Percentiles rank a stretch among this genome's conserved stretches.
phyloP scores from a whole-genome alignment of 2,113 vertebrate species.

The Petrocephalus microphthalmus region DNA sequence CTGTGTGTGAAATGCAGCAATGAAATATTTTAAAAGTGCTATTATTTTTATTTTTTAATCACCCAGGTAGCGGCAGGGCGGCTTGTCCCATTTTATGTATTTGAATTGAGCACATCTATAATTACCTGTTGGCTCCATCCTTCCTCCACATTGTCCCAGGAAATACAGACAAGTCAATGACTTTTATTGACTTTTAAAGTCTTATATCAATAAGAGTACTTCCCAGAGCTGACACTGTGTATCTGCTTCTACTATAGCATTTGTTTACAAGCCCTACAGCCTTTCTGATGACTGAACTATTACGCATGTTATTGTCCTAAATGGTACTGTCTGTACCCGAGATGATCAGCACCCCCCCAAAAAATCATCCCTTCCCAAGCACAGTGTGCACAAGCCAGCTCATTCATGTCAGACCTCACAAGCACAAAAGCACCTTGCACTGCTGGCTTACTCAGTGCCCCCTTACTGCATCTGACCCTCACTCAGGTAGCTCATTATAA shows the following conservation, averaged over 20 bases:
- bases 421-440: background rate
- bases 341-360: background rate
- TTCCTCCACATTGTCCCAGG: background rate
- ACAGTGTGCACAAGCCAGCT: background rate
- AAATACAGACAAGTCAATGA: background rate
- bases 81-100: background rate
- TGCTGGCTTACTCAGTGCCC: background rate
- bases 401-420: background rate
- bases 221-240: background rate
- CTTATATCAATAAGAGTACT: background rate
- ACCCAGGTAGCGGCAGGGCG: background rate
- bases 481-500: background rate
- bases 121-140: background rate
- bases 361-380: background rate
- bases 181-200: background rate
- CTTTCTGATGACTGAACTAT: background rate
- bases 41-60: background rate
- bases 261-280: background rate
- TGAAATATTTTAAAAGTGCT: background rate
- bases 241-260: background rate
- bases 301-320: background rate
- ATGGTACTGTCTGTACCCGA: background rate
- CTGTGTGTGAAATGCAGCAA: background rate
- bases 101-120: background rate
- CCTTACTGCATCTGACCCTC: background rate